Percentiles rank a stretch among this genome's conserved stretches.
These are phyloP conservation scores for Hypomecis atomaria DNA, from an alignment of 2,888 invertebrate species.

Conservation along the genomic window DNA sequence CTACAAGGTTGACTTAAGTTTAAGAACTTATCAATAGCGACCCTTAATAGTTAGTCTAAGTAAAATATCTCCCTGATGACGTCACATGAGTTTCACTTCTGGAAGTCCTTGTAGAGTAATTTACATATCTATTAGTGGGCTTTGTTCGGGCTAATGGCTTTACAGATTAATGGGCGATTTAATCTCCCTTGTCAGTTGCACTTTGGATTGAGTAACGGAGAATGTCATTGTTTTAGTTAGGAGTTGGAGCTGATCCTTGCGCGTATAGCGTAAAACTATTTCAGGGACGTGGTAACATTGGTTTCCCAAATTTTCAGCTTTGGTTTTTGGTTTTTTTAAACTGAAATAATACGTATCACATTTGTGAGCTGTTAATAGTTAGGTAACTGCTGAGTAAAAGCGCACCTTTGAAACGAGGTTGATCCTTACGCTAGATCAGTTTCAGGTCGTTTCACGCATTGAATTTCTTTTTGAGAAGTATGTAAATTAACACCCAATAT, in stretches of 20 bases:
- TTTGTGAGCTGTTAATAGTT: no score
- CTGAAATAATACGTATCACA: no score
- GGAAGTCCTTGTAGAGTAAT: slow-evolving; percentile 46
- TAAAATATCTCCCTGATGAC: slow-evolving; percentile 33
- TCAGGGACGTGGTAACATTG: no score
- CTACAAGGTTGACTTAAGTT: background rate
- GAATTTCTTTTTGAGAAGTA: no score
- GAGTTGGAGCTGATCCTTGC: slow-evolving; percentile 19
- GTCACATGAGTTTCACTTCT: slow-evolving; percentile 41
- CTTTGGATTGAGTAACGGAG: slow-evolving; percentile 30
- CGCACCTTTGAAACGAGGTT: no score
- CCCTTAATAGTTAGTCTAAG: slow-evolving; percentile 17
- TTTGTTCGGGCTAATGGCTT: slow-evolving; percentile 40
- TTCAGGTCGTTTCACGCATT: no score
- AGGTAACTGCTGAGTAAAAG: no score
- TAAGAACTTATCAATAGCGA: background rate
- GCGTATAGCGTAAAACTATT: slow-evolving; percentile 5
- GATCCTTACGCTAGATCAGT: no score
- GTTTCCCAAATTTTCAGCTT: no score
- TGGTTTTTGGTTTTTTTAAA: no score
- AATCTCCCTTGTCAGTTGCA: slow-evolving; percentile 42
- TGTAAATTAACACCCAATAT: no score
- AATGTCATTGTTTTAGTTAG: slow-evolving; percentile 26
- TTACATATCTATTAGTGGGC: slow-evolving; percentile 51
- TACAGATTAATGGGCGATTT: slow-evolving; percentile 47